Percentiles rank a stretch among this genome's conserved stretches.
phyloP scores from a whole-genome alignment of 2,888 invertebrate species.

The Pammene aurita region DNA sequence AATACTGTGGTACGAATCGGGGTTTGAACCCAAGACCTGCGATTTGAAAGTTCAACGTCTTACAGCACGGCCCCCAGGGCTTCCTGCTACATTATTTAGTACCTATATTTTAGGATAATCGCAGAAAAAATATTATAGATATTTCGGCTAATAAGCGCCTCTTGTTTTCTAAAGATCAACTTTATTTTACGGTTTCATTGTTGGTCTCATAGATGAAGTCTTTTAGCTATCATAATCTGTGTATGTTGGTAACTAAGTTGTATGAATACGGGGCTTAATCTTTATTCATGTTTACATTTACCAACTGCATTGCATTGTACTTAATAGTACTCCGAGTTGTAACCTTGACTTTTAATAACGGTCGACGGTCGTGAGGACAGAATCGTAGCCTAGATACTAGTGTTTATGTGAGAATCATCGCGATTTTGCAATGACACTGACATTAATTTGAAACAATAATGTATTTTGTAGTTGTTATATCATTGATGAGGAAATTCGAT shows the following conservation, averaged over 20 bases:
- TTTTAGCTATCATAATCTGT: neutral
- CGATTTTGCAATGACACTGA: conserved; percentile 8
- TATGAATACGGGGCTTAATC: neutral
- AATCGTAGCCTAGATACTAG: conserved; percentile 5
- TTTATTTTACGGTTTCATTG: too few species aligned
- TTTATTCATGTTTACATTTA: neutral
- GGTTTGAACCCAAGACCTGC: too few species aligned
- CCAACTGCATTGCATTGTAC: neutral
- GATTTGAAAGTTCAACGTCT: too few species aligned
- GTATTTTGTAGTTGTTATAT: neutral
- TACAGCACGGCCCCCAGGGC: too few species aligned
- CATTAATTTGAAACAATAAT: neutral
- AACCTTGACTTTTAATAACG: conserved; percentile 15
- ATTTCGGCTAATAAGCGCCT: too few species aligned
- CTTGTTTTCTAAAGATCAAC: too few species aligned
- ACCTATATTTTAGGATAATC: too few species aligned
- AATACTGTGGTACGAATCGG: too few species aligned
- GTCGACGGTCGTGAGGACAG: conserved; percentile 4
- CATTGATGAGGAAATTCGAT: neutral
- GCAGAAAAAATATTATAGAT: too few species aligned
- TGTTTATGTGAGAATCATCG: conserved; percentile 11
- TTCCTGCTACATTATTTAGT: too few species aligned
- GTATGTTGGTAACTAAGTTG: neutral
- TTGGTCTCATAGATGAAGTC: too few species aligned
- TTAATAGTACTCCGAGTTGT: conserved; percentile 11